Base-by-base conservation (phyloP, 2,113 vertebrate species). In the Microtus montanus region DNA sequence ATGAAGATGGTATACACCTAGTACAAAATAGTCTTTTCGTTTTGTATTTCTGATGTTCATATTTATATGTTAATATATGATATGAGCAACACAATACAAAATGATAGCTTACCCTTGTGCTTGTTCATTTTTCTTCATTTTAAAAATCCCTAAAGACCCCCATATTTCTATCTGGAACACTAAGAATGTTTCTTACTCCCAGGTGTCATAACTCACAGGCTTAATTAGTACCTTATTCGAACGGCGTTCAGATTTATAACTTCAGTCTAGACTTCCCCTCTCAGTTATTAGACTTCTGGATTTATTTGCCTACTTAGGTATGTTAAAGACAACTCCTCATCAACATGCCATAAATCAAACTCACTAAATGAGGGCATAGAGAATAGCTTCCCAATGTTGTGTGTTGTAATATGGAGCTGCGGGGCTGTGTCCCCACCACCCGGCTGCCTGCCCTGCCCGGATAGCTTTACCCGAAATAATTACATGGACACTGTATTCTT, bases 241-340 rank as follows among this genome's bases (percentile, higher is more conserved):
- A 63, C 28, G 96, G 87, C 24, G 74, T 66, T 85, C 63, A 85
- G 68, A 47, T 85, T 86, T 38, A 64, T 58, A 80, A 47, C 41
- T 94, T 49, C 63, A 64, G 33, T 90, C 78, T 61, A 85, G 28
- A 90, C 35, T 15, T 91, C 49, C 75, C 38, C 33, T 82, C 47
- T 38, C 49, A 93, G 41, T 86, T 79, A 58, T 64, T 64, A 95
- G 70, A 78, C 49, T 82, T 80, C 20, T 12, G 24, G 28, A 66
- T 88, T 91, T 92, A 75, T 93, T 84, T 97, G 30, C 44, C 58
- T 93, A 70, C 33, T 84, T 83, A 61, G 68, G 30, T 78, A 79
- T 83, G 54, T 52, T 78, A 91, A 95, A 95, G 78, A 68, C 11
- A 90, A 33, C 4, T 79, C 63, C 54, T 47, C 73, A 80, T 61